phyloP scores from a whole-genome alignment of 2,888 invertebrate genomes.

The Limenitis camilla region DNA sequence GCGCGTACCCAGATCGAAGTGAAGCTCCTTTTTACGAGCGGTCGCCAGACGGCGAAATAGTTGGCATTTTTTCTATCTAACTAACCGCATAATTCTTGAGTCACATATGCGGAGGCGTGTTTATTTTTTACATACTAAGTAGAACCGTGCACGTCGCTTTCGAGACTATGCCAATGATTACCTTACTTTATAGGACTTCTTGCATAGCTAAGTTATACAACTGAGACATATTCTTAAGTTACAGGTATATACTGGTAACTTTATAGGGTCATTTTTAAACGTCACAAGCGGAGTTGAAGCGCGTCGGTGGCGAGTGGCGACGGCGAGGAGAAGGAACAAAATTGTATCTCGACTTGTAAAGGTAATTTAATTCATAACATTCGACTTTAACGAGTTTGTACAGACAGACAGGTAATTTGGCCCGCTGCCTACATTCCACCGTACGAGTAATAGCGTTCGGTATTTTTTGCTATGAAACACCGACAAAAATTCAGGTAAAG shows the following conservation, averaged over 20 bases:
- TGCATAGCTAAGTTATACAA: slow-evolving; percentile 4
- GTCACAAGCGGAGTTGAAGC: neutral
- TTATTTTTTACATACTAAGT: slow-evolving; percentile 37
- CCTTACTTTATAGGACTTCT: slow-evolving; percentile 11
- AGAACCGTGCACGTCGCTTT: slow-evolving; percentile 29
- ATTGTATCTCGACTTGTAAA: slow-evolving; percentile 16
- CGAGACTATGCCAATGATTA: slow-evolving; percentile 21
- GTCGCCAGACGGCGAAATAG: slow-evolving; percentile 23
- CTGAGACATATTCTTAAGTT: neutral
- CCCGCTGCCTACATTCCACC: slow-evolving; percentile 56
- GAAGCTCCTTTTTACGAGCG: neutral
- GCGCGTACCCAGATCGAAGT: neutral
- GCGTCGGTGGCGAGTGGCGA: neutral
- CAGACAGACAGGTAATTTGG: slow-evolving; percentile 53
- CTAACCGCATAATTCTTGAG: slow-evolving; percentile 42
- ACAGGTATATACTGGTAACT: neutral
- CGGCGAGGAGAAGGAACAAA: neutral
- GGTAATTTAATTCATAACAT: slow-evolving; percentile 47
- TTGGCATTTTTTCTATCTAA: slow-evolving; percentile 41
- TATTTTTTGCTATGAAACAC: slow-evolving; percentile 18
- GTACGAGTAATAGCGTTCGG: slow-evolving; percentile 38
- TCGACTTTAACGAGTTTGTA: slow-evolving; percentile 39
- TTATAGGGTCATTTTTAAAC: neutral
- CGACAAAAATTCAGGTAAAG: slow-evolving; percentile 44
- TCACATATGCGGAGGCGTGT: slow-evolving; percentile 30